phyloP scores from a whole-genome alignment of 2,113 vertebrate species.

The Atractosteus spatula region DNA sequence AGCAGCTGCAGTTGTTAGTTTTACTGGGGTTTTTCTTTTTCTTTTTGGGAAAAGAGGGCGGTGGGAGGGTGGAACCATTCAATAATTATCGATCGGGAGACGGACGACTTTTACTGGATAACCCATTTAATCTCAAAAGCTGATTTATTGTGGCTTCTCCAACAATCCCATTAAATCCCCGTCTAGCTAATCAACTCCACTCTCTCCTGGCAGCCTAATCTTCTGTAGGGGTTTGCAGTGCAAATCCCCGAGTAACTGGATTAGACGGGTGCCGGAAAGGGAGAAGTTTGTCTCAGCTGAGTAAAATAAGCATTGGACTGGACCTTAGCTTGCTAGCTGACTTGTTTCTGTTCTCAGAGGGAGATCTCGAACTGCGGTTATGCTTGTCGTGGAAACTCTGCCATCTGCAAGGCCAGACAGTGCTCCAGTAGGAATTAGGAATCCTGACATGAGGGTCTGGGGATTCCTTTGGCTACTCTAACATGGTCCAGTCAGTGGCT shows the following conservation, averaged over 20 bases:
- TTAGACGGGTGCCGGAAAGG: slow-evolving; percentile 49
- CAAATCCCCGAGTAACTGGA: slow-evolving; percentile 70
- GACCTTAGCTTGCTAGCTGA: too few species aligned
- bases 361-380: too few species aligned
- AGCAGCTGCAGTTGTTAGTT: slow-evolving; percentile 33
- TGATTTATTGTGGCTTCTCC: slow-evolving; percentile 71
- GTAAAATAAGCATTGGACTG: slow-evolving; percentile 32
- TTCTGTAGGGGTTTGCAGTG: slow-evolving; percentile 64
- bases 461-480: too few species aligned
- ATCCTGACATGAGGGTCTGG: too few species aligned
- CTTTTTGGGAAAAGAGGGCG: slow-evolving; percentile 28
- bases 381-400: too few species aligned
- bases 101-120: slow-evolving; percentile 71
- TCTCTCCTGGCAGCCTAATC: slow-evolving; percentile 70
- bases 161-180: slow-evolving; percentile 80
- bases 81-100: slow-evolving; percentile 71
- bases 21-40: slow-evolving; percentile 31
- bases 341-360: too few species aligned
- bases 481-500: too few species aligned
- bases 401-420: too few species aligned
- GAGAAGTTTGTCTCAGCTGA: slow-evolving; percentile 32
- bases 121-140: slow-evolving; percentile 79
- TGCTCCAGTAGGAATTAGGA: too few species aligned
- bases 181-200: slow-evolving; percentile 77
- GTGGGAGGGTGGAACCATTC: slow-evolving; percentile 61